Evolutionary conservation across 2,888 invertebrate genomes (phyloP).

Genomic region (Sesamia inferens): DNA sequence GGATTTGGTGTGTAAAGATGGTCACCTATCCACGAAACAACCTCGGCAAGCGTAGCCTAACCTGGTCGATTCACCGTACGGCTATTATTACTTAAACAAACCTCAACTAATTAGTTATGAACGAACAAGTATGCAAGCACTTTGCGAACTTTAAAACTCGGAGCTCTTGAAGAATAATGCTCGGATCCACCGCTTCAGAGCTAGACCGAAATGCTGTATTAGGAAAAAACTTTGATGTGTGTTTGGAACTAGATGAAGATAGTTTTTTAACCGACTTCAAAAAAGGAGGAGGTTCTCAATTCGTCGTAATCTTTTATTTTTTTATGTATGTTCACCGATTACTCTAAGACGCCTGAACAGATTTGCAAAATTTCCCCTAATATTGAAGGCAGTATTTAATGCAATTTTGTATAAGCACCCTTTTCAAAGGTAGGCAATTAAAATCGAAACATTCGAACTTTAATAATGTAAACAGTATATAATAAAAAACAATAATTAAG

Average conservation of each 20-base stretch:
- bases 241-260: conserved; percentile 10
- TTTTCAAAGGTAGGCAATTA: conserved; percentile 1
- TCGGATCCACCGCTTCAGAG: conserved; percentile 6
- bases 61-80: too few relatives aligned
- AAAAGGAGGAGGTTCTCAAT: neutral
- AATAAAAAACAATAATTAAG: conserved; percentile 33
- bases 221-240: conserved; percentile 34
- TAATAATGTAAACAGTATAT: conserved; percentile 14
- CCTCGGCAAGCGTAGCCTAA: too few relatives aligned
- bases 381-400: neutral
- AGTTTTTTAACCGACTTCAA: neutral
- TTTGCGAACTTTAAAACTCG: conserved; percentile 28
- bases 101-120: conserved; percentile 11
- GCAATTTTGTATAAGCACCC: neutral
- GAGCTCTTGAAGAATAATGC: conserved; percentile 31
- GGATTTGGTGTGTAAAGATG: too few relatives aligned
- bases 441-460: conserved; percentile 8
- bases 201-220: conserved; percentile 1
- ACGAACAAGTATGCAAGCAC: conserved; percentile 13
- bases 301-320: neutral
- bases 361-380: neutral
- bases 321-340: too few relatives aligned
- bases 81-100: too few relatives aligned
- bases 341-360: too few relatives aligned
- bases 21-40: too few relatives aligned